Conservation (phyloP, 2,113 vertebrate genomes). For the Callochromis pleurospilus region DNA sequence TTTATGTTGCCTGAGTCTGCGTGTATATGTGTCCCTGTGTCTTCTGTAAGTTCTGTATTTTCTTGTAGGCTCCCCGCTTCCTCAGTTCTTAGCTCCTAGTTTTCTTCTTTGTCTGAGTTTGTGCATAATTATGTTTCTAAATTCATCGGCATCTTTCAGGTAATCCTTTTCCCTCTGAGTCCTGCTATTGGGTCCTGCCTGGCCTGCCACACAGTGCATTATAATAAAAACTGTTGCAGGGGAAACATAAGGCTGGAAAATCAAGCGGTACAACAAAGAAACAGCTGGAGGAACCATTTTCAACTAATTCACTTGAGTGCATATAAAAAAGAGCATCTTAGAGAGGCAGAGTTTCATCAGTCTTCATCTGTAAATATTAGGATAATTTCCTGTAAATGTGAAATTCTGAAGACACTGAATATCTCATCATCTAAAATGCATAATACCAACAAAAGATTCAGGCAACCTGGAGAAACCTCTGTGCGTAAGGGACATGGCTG, state of each 20-base stretch:
- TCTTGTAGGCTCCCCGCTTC: background rate
- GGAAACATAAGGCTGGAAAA: background rate
- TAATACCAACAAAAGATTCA: background rate
- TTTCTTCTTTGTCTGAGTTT: background rate
- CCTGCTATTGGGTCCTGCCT: background rate
- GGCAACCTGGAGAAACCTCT: background rate
- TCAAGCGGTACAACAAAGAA: background rate
- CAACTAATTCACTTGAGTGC: background rate
- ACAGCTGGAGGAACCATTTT: background rate
- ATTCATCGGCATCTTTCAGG: background rate
- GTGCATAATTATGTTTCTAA: background rate
- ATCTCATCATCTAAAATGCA: background rate
- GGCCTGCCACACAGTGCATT: background rate
- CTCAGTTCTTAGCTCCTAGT: background rate
- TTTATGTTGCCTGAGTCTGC: background rate
- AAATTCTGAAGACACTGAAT: background rate
- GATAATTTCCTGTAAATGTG: background rate
- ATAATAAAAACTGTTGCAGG: background rate
- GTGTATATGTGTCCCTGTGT: background rate
- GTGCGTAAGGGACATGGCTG: background rate
- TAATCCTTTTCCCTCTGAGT: background rate
- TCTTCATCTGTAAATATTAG: background rate
- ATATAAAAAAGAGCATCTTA: background rate
- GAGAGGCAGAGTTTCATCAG: background rate
- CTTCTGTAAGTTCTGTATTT: background rate